phyloP scores from a whole-genome alignment of 2,888 invertebrate species.

The Fragum whitleyi region DNA sequence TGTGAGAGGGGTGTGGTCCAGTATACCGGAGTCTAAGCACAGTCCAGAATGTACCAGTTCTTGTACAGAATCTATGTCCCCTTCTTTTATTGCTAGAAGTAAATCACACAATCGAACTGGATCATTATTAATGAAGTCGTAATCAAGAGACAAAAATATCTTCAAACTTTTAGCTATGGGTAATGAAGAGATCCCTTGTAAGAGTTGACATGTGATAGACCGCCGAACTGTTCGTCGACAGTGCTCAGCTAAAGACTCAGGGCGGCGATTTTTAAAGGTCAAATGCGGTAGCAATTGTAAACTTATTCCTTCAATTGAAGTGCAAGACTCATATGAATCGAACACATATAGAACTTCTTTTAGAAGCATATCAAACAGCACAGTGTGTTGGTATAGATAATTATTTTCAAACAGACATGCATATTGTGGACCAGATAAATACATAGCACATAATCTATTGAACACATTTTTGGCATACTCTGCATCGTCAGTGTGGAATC shows the following conservation, averaged over 20 bases:
- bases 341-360: background rate
- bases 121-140: slow-evolving; percentile 15
- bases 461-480: slow-evolving; percentile 25
- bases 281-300: background rate
- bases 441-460: background rate
- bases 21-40: slow-evolving; percentile 38
- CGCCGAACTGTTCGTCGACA: slow-evolving; percentile 41
- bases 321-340: background rate
- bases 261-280: background rate
- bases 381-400: background rate
- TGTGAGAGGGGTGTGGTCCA: slow-evolving; percentile 42
- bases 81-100: slow-evolving; percentile 43
- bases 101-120: slow-evolving; percentile 29
- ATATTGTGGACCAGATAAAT: background rate
- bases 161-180: slow-evolving; percentile 51
- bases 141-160: slow-evolving; percentile 33
- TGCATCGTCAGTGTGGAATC: slow-evolving; percentile 27
- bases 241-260: background rate
- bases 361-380: background rate
- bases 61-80: slow-evolving; percentile 16
- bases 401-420: background rate
- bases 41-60: slow-evolving; percentile 19
- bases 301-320: background rate
- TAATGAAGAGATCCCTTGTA: slow-evolving; percentile 46
- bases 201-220: slow-evolving; percentile 29